Base-by-base conservation (phyloP, 2,797 vertebrate genomes). In the Hipposideros larvatus region DNA sequence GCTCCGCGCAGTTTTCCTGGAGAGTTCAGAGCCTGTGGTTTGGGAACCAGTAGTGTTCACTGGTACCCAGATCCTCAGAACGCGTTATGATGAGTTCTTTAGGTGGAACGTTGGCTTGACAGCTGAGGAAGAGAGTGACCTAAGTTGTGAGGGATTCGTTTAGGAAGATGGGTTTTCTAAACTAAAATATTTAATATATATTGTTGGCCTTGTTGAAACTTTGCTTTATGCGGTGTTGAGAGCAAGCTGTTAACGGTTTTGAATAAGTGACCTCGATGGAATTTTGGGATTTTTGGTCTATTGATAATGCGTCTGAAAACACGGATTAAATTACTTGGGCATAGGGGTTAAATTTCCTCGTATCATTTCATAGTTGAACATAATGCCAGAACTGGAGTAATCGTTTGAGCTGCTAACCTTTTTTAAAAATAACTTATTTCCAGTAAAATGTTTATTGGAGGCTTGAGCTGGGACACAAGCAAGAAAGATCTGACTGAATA, bases 381-480 rank as follows among this genome's bases (percentile, higher is more conserved):
- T 68, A 66, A n/a, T 46, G 18, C 1, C 9, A 24, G 82, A 26
- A 57, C 41, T 46, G 43, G 87, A 55, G 46, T 73, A 14, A 31
- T 48, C 16, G 5, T 24, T 65, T 41, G 51, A 55, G 53, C 1
- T 89, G 34, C 55, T 95, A 92, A 95, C 37, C 1, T 90, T 85
- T 34, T 85, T 66, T 1, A 19, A 89, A 86, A 73, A 84, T 8
- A 11, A 34, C 0, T 89, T 48, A 5, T 37, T 96, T 96, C 9
- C 97, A 99, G 99, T 95, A 99, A 99, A 97, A 99, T 99, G 99
- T 99, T 99, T 95, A 99, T 99, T 90, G 99, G 99, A 85, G 99
- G 99, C 57, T 98, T 99, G 78, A 99, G 99, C 97, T 99, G 99
- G 99, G 99, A 99, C 96, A 99, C 99, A 48, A 99, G 99, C 98